Conservation (phyloP, 2,797 vertebrate genomes). For the Neoniphon sammara region DNA sequence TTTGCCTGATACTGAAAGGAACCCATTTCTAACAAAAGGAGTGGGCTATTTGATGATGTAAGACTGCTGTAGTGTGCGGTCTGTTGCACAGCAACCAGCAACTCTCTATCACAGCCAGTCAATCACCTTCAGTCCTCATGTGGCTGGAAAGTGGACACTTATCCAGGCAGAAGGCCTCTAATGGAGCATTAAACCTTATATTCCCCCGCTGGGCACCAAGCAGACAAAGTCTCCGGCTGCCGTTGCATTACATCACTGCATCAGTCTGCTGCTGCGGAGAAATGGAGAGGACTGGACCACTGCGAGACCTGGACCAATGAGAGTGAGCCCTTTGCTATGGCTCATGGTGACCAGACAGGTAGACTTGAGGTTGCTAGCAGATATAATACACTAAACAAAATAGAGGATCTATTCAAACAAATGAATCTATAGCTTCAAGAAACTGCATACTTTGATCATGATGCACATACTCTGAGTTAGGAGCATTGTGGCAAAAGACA, state of each 20-base stretch:
- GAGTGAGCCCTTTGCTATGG: conserved; percentile 8
- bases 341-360: not conserved
- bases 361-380: not conserved
- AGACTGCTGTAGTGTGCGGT: conserved; percentile 53
- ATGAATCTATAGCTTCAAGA: not conserved
- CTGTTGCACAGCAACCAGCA: conserved; percentile 62
- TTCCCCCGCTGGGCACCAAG: conserved; percentile 64
- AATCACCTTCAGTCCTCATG: conserved; percentile 63
- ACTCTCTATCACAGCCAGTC: conserved; percentile 58
- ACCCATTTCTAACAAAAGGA: conserved; percentile 49
- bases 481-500: not conserved
- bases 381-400: not conserved
- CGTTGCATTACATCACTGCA: conserved; percentile 74
- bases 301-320: not conserved
- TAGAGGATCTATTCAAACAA: conserved; percentile 20
- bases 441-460: not conserved
- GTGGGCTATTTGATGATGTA: conserved; percentile 53
- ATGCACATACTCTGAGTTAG: not conserved
- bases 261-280: conserved; percentile 45
- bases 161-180: conserved; percentile 75
- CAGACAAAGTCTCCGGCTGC: conserved; percentile 54
- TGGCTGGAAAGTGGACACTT: conserved; percentile 77
- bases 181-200: conserved; percentile 78
- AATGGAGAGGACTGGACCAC: not conserved
- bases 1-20: conserved; percentile 40